Base-by-base conservation (phyloP, 2,797 vertebrate genomes). In the Distichodus sexfasciatus region DNA sequence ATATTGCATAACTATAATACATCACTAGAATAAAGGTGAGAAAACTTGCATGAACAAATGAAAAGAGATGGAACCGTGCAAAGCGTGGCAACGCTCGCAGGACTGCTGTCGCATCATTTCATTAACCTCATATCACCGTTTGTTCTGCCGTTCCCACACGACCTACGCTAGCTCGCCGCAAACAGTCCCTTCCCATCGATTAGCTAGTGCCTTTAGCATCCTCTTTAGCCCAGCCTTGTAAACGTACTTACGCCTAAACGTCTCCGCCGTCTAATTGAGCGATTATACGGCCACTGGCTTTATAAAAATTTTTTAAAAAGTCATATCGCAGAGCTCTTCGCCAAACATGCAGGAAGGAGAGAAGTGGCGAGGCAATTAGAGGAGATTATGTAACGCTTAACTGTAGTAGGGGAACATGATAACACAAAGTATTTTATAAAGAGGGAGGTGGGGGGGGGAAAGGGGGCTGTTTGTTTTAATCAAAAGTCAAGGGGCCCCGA, bases 161-260 rank as follows among this genome's bases (percentile, higher is more conserved):
- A 53, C 51, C 58, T 29, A 41, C 23, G n/a, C n/a, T n/a, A n/a
- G n/a, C n/a, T n/a, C n/a, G n/a, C n/a, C n/a, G n/a, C n/a, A 44
- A 73, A 59, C 21, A 33, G 21, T 12, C 3, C 11, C n/a, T n/a
- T n/a, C n/a, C n/a, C n/a, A n/a, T n/a, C n/a, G n/a, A n/a, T n/a
- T n/a, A n/a, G n/a, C n/a, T n/a, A n/a, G n/a, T n/a, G n/a, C n/a
- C n/a, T n/a, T n/a, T n/a, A n/a, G 21, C 55, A 23, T 5, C n/a
- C n/a, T 69, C 38, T 46, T 54, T 35, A 2, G 4, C 23, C 15
- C 23, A 10, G 46, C 21, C 28, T 12, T 21, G 19, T 24, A 51
- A n/a, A 14, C 9, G 23, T 48, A 55, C 66, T 71, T 70, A 29
- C 76, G 76, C 75, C 70, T 15, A 76, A 79, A 83, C 46, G 35